These are phyloP conservation scores for Leptocoma aspasia DNA, from an alignment of 2,113 vertebrate species.

Conservation along the genomic window DNA sequence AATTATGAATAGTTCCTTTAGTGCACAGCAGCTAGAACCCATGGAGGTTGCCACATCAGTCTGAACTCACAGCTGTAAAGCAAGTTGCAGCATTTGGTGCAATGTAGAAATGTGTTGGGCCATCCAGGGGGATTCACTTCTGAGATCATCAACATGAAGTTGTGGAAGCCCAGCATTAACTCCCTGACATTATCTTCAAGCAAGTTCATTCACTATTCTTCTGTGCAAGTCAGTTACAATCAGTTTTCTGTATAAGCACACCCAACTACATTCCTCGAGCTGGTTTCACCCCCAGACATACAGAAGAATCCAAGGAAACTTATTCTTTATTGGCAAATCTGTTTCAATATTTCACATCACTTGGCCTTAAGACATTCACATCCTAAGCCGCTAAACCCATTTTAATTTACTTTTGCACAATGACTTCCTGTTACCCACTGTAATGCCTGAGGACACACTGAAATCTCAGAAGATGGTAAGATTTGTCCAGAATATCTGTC, in stretches of 20 bases:
- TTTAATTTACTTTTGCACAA: constrained; percentile 39
- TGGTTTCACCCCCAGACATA: neutral
- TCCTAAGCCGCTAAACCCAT: neutral
- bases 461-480: neutral
- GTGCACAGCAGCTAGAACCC: neutral
- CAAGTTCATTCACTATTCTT: neutral
- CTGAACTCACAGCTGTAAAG: neutral
- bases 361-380: neutral
- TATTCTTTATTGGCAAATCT: neutral
- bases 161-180: neutral
- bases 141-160: neutral
- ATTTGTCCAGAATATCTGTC: neutral
- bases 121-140: neutral
- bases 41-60: neutral
- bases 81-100: neutral
- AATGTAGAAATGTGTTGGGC: neutral
- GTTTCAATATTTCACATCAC: neutral
- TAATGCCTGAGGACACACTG: neutral
- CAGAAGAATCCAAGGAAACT: neutral
- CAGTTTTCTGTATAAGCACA: neutral
- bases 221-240: neutral
- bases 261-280: neutral
- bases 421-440: neutral
- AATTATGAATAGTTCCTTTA: neutral
- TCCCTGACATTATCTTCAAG: neutral